Base-by-base conservation (phyloP, 1,140 invertebrate species). In the Megathymus violae region DNA sequence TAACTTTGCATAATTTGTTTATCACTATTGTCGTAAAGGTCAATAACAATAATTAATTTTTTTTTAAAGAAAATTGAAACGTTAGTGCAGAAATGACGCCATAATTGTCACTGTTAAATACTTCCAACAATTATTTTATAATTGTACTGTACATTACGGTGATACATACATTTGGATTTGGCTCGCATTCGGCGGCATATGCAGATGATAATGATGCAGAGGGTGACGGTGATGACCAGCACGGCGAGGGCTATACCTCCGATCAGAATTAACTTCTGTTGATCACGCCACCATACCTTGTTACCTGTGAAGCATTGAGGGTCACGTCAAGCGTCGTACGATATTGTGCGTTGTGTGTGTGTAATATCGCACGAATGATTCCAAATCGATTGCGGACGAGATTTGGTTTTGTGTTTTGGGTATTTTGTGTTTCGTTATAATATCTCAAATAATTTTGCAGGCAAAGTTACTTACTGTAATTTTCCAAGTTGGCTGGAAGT, bases 131-230 rank as follows among this genome's bases (percentile, higher is more conserved):
- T 38, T 3, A 25, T 25, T 25, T 6, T 25, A 6, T 25, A 3
- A 6, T 25, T 25, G 22, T 25, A 43, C 7, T 17, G 16, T 19
- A 44, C 15, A 40, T 40, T 16, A 56, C 52, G 16, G 16, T 10
- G 9, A 62, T 76, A 96, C 96, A 97, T 92, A 97, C 96, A 97
- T 95, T 97, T 97, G 78, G 95, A 95, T 71, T 95, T 94, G 52
- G 94, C 94, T 67, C 95, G 92, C 88, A 96, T 96, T 56, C 95
- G 93, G 62, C 95, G 92, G 84, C 96, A 97, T 63, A 97, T 93
- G 75, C 96, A 93, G 76, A 96, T 95, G 76, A 97, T 96, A 69
- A 96, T 94, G 77, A 96, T 94, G 87, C 96, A 96, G 61, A 97
- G 94, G 58, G 97, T 94, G 44, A 97, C 93, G 43, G 97, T 94